A percentile compares a stretch with the other conserved stretches of the same genome.
Evolutionary conservation across 2,113 vertebrate genomes (phyloP).

Genomic region (Brevimyrus niger): DNA sequence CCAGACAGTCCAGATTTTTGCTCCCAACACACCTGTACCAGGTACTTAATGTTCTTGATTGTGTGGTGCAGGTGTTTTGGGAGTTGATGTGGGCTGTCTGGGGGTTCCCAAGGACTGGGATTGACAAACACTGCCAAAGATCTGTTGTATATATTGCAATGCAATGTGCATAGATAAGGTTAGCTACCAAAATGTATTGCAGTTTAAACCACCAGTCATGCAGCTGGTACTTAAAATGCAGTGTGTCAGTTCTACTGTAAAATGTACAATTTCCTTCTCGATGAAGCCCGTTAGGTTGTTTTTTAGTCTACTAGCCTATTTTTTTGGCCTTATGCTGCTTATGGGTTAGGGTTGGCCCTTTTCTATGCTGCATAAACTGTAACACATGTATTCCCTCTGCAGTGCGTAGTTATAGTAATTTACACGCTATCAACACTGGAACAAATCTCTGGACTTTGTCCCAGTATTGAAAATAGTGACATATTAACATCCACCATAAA

Average conservation of each 20-base stretch:
- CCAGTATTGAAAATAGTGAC: not conserved
- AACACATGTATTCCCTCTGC: not conserved
- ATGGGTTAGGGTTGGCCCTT: not conserved
- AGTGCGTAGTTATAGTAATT: not conserved
- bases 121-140: not conserved
- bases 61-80: not conserved
- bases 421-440: not conserved
- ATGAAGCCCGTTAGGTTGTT: not conserved
- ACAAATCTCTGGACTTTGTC: constrained; percentile 7
- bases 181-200: not conserved
- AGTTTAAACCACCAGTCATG: not conserved
- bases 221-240: not conserved
- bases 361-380: not conserved
- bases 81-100: not conserved
- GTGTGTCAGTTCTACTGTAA: not conserved
- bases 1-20: not conserved
- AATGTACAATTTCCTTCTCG: not conserved
- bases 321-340: not conserved
- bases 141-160: not conserved
- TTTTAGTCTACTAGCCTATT: not conserved
- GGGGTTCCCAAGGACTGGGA: not conserved
- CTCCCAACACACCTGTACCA: not conserved
- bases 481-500: not conserved
- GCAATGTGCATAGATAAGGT: not conserved
- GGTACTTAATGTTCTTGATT: not conserved